These are phyloP conservation scores for Tursiops truncatus DNA, from an alignment of 2,113 vertebrate species.

Conservation along the genomic window DNA sequence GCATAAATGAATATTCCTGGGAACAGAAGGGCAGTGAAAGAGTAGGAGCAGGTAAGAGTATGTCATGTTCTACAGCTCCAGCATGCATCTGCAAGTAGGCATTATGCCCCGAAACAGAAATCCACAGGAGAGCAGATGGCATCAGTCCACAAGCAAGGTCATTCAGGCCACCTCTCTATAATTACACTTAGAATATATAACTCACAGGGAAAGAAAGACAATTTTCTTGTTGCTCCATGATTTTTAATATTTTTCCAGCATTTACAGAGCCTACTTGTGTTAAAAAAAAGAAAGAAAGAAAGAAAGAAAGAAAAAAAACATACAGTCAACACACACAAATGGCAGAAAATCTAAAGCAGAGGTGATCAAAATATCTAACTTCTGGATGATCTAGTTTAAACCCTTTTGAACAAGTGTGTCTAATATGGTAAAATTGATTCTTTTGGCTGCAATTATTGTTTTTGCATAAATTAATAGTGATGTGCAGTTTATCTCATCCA, in stretches of 20 bases:
- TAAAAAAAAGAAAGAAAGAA: neutral
- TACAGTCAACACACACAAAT: neutral
- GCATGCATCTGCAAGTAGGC: neutral
- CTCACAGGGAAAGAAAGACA: neutral
- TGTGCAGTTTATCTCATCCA: neutral
- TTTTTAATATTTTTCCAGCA: neutral
- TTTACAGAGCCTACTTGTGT: neutral
- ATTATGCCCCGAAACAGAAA: conserved; percentile 48
- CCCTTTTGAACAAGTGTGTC: neutral
- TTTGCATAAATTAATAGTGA: neutral
- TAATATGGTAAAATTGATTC: neutral
- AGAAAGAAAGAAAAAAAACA: neutral
- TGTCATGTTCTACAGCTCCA: neutral
- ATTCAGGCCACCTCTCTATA: conserved; percentile 40
- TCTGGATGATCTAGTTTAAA: neutral
- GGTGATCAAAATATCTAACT: neutral
- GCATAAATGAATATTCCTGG: conserved; percentile 57
- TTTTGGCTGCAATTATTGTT: neutral
- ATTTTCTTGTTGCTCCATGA: neutral
- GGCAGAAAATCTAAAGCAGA: neutral
- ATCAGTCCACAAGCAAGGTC: neutral
- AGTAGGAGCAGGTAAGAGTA: neutral
- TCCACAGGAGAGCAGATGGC: neutral
- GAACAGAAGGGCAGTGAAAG: neutral
- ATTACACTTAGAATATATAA: neutral